Base-by-base conservation (phyloP, 2,113 vertebrate genomes). In the Siniperca knerii region DNA sequence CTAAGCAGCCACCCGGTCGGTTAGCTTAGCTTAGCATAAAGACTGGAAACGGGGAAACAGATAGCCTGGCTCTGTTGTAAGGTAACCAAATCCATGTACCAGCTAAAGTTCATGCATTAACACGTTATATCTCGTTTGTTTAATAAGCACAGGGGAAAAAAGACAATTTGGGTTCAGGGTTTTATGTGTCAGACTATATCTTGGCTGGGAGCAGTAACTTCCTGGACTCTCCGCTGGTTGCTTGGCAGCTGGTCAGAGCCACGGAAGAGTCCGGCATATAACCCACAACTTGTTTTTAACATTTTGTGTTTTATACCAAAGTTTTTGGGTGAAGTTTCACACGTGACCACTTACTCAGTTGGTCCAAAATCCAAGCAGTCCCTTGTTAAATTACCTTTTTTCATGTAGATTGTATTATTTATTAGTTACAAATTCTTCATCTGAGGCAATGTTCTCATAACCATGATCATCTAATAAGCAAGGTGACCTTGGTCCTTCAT, bases 401-500 rank as follows among this genome's bases (percentile, higher is more conserved):
- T 15, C 4, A 57, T 44, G 33, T 44, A 16, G 15, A 54, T 65
- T 21, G 21, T 60, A 35, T 13, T 33, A 8, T 72, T 83, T 66
- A 52, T 62, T 61, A 33, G 15, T n/a, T 71, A 6, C 4, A 12
- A 23, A 71, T 66, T 62, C 10, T 23, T 44, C n/a, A 55, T 65
- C 50, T 57, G 8, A 74, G 8, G 29, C 7, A 72, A 6, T 48
- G 61, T 16, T 75, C 16, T 35, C 40, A 64, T 55, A 85, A 69
- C 33, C 37, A 64, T 21, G 2, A 23, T 72, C 15, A 81, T 84
- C 46, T 69, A 73, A 87, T 72, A 72, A 82, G 85, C 18, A 81
- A 23, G 12, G 69, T 46, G 70, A 84, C 85, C 82, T 72, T 70
- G 29, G 33, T 12, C 55, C 68, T 77, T 46, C 8, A 44, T 21